Conservation (phyloP, 2,888 invertebrate genomes). For the Yponomeuta sedellus region DNA sequence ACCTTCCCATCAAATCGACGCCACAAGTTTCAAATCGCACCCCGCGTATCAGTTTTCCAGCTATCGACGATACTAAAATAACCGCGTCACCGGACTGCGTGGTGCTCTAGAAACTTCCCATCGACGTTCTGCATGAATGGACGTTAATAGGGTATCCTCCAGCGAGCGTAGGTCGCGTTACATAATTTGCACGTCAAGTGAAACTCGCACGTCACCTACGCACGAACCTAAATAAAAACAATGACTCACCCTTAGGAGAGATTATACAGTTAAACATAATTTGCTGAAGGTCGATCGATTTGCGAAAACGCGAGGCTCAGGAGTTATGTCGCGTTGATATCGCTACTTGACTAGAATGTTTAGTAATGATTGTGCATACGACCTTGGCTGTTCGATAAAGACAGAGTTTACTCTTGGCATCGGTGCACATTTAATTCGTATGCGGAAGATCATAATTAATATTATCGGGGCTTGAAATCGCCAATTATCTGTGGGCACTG, state of each 20-base stretch:
- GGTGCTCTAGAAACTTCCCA: neutral
- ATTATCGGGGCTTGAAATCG: neutral
- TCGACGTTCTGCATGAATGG: neutral
- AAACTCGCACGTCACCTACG: neutral
- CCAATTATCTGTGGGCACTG: too few relatives aligned
- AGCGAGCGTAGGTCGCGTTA: neutral
- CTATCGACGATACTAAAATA: slow-evolving; percentile 12
- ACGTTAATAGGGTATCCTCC: neutral
- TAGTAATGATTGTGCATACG: too few relatives aligned
- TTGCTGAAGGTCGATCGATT: neutral
- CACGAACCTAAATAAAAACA: neutral
- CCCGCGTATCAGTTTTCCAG: neutral
- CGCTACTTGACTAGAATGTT: too few relatives aligned
- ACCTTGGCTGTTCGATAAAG: neutral
- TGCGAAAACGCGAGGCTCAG: neutral
- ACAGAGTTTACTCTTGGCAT: neutral
- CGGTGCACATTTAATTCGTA: neutral
- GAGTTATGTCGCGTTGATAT: too few relatives aligned
- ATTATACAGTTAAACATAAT: neutral
- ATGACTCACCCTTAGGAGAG: neutral
- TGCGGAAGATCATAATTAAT: neutral
- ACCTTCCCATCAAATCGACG: neutral
- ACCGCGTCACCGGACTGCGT: neutral
- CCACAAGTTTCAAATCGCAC: neutral
- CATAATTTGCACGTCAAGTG: neutral